Base-by-base conservation (phyloP, 2,113 vertebrate genomes). In the Falco punctatus region DNA sequence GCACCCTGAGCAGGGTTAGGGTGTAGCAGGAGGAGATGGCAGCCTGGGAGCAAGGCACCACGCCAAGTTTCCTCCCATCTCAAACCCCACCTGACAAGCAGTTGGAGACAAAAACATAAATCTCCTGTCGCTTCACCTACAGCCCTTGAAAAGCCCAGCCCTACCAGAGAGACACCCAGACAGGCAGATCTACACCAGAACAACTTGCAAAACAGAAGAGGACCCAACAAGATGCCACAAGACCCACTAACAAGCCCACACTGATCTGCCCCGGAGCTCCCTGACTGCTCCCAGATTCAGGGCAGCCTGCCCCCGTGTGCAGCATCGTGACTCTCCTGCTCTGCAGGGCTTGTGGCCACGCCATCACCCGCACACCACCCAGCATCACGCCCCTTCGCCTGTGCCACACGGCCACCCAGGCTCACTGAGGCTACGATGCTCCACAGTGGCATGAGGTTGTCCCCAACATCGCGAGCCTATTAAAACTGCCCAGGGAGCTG, bases 391-490 rank as follows among this genome's bases (percentile, higher is more conserved):
- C 32, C 15, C 24, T n/a, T 7, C 3, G 17, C 51, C 35, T 54
- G 14, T 0, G 0, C n/a, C 33, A 8, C 5, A 3, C 48, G 19
- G 28, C 4, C 64, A 70, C 58, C 46, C 55, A 17, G 32, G 5
- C 70, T 8, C 44, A 3, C 0, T 4, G 69, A 23, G 35, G 40
- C 49, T 49, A 30, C 13, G 4, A 30, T 3, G 59, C 81, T 33
- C 58, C 30, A 24, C 35, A 40, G 48, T 1, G 70, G 12, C 10
- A 18, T 0, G 0, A 87, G 27, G 11, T 4, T 81, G 28, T 33
- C 73, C 73, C 73, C 65, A 78, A 0, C 77, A 69, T 21, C 6
- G 1, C 0, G 1, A 91, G 32, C 67, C 67, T 58, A 55, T 49
- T 38, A 16, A 55, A 33, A 83, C 46, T 94, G 67, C 91, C 8